Conservation (phyloP, 2,888 invertebrate genomes). For the Cactoblastis cactorum region DNA sequence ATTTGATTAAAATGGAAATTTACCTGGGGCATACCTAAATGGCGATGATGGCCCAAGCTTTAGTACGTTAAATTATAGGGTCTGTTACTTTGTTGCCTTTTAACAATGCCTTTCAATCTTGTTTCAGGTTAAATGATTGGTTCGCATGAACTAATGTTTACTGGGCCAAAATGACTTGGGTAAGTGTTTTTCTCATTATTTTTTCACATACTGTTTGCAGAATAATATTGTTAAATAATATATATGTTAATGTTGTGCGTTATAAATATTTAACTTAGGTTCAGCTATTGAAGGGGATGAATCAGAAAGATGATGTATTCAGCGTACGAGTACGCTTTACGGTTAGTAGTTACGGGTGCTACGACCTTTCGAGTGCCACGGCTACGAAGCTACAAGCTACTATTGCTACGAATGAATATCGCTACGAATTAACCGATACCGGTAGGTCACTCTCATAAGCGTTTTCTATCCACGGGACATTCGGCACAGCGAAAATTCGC, state of each 20-base stretch:
- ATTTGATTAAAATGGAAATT: conserved; percentile 46
- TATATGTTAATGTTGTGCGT: too few relatives aligned
- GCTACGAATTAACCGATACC: background rate
- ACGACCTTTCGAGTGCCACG: background rate
- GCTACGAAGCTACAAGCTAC: background rate
- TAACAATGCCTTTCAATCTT: conserved; percentile 25
- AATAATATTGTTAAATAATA: too few relatives aligned
- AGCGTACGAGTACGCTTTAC: too few relatives aligned
- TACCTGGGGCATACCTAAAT: conserved; percentile 19
- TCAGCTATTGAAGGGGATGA: too few relatives aligned
- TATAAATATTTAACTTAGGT: too few relatives aligned
- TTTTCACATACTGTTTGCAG: too few relatives aligned
- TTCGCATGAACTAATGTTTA: conserved; percentile 28
- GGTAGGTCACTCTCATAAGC: too few relatives aligned
- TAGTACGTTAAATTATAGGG: conserved; percentile 23
- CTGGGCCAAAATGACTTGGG: conserved; percentile 60
- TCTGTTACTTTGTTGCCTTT: conserved; percentile 17
- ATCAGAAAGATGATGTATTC: too few relatives aligned
- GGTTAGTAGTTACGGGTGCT: background rate
- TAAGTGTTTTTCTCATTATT: conserved; percentile 26
- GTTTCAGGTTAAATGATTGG: conserved; percentile 58
- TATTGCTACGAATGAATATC: background rate
- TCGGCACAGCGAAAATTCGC: too few relatives aligned
- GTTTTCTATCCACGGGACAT: too few relatives aligned
- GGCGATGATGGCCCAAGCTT: conserved; percentile 22